These are phyloP conservation scores for Syrrhaptes paradoxus DNA, from an alignment of 2,113 vertebrate species.

Conservation along the genomic window DNA sequence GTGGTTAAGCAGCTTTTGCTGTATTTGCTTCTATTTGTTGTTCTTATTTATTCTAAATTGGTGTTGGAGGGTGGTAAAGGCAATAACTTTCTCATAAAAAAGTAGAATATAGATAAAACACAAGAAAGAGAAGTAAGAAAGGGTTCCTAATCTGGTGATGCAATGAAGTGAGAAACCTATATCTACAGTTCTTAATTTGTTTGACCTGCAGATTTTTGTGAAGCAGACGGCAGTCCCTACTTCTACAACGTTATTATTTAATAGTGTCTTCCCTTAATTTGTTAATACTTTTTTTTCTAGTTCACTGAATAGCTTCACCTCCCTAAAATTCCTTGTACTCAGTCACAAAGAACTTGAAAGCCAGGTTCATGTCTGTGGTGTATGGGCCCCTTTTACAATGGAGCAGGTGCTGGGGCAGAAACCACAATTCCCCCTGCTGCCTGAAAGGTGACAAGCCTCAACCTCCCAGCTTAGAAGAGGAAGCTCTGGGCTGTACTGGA, in stretches of 20 bases:
- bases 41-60: not conserved
- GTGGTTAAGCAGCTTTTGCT: not conserved
- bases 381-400: not conserved
- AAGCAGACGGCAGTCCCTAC: not conserved
- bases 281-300: not conserved
- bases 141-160: not conserved
- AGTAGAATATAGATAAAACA: not conserved
- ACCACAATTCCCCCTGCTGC: not conserved
- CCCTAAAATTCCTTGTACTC: not conserved
- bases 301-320: not conserved
- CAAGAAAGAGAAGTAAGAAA: not conserved
- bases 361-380: not conserved
- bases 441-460: not conserved
- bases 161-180: not conserved
- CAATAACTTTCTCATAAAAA: not conserved
- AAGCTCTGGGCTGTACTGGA: not conserved
- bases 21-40: not conserved
- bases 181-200: not conserved
- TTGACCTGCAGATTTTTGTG: not conserved
- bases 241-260: not conserved
- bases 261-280: not conserved
- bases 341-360: not conserved
- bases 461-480: not conserved
- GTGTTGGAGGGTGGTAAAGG: not conserved
- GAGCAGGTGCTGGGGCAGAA: not conserved